phyloP scores from a whole-genome alignment of 2,113 vertebrate genomes.

The Lasiurus cinereus region DNA sequence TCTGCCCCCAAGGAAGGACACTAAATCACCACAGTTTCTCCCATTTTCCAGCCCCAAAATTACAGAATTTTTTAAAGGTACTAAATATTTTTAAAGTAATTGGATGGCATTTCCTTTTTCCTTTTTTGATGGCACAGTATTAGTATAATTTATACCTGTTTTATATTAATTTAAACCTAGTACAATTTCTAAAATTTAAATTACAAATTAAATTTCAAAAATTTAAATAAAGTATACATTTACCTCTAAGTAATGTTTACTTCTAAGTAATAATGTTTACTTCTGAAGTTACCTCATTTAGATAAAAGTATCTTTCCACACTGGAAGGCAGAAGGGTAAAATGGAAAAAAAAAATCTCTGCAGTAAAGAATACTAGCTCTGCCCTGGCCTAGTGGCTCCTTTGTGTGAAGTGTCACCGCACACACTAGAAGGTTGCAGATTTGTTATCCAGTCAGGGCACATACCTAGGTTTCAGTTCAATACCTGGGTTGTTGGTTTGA shows the following conservation, averaged over 20 bases:
- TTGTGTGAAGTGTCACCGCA: background rate
- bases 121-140: background rate
- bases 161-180: slow-evolving; percentile 17
- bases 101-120: background rate
- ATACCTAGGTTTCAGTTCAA: background rate
- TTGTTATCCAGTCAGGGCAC: background rate
- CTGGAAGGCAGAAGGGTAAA: background rate
- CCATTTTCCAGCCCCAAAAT: slow-evolving; percentile 10
- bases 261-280: background rate
- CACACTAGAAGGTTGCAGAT: background rate
- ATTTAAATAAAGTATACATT: background rate
- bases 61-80: background rate
- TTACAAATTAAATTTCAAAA: slow-evolving; percentile 3
- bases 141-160: background rate
- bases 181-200: slow-evolving; percentile 20
- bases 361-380: background rate
- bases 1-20: background rate
- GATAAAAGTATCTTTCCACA: slow-evolving; percentile 32
- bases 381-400: too few species aligned
- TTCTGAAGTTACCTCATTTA: background rate
- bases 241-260: slow-evolving; percentile 14
- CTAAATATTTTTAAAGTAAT: slow-evolving; percentile 30
- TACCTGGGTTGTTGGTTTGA: background rate
- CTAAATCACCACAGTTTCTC: background rate
- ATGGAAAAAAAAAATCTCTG: background rate